Evolutionary conservation across 2,797 vertebrate genomes (phyloP).

Genomic region (Hypotaenidia philippensis): DNA sequence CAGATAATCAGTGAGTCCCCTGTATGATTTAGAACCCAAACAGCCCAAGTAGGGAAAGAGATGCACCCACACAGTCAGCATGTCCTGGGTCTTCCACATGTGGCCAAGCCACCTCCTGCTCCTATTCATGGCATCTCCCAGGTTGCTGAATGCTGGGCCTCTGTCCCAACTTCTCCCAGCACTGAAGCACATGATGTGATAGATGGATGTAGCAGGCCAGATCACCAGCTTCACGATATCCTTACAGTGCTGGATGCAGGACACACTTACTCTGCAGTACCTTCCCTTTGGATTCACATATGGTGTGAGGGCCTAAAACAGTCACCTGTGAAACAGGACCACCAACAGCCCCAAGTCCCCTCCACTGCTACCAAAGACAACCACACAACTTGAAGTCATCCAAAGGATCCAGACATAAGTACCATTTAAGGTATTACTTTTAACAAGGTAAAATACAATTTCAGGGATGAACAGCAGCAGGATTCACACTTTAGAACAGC

Average conservation of each 20-base stretch:
- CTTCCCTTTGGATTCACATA: fast-evolving
- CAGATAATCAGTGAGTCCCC: no score
- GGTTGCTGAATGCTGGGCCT: not conserved
- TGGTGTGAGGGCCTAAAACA: not conserved
- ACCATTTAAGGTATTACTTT: not conserved
- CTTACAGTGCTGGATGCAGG: not conserved
- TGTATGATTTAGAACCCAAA: not conserved
- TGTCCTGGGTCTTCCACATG: fast-evolving
- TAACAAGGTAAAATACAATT: not conserved
- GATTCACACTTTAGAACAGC: not conserved
- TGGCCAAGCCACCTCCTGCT: not conserved
- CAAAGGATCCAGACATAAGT: not conserved
- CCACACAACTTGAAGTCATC: not conserved
- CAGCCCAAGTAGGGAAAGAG: not conserved
- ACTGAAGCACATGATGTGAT: fast-evolving
- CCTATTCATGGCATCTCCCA: not conserved
- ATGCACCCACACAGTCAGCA: not conserved
- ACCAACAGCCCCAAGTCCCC: not conserved
- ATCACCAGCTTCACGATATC: no score
- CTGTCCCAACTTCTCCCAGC: not conserved
- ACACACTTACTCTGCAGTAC: not conserved
- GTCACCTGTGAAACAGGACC: fast-evolving
- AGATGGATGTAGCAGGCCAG: not conserved
- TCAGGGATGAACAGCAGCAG: not conserved
- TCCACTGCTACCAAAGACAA: not conserved